Evolutionary conservation across 2,113 vertebrate species (phyloP).

Genomic region (Arothron firmamentum): DNA sequence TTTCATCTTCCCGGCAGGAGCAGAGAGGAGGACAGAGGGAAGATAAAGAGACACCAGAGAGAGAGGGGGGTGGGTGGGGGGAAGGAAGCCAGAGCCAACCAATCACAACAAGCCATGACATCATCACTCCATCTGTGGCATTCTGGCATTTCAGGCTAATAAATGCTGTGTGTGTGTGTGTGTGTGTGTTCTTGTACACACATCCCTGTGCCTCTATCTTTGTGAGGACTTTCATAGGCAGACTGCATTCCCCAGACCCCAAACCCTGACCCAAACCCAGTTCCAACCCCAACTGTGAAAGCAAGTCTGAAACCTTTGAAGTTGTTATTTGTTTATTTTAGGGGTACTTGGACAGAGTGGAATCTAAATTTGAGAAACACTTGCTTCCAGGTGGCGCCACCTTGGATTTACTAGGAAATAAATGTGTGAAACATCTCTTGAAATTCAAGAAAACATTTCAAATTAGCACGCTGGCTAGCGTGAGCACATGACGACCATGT

Average conservation of each 20-base stretch:
- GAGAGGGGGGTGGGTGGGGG: slow-evolving; percentile 23
- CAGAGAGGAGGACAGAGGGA: slow-evolving; percentile 22
- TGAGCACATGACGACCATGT: no score
- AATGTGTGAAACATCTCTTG: no score
- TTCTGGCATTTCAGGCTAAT: slow-evolving; percentile 33
- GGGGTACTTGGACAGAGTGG: no score
- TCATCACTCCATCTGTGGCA: slow-evolving; percentile 59
- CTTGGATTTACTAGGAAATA: no score
- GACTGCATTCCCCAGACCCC: no score
- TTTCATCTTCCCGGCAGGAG: slow-evolving; percentile 70
- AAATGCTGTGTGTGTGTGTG: slow-evolving; percentile 19
- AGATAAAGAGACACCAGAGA: slow-evolving; percentile 20
- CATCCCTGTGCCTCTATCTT: background rate
- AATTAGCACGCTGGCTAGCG: background rate
- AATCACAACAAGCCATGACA: slow-evolving; percentile 63
- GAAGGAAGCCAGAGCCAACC: slow-evolving; percentile 33
- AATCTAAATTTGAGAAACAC: no score
- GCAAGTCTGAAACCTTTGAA: no score
- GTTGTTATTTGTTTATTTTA: no score
- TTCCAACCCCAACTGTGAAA: no score
- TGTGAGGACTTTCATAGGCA: no score
- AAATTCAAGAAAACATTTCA: background rate
- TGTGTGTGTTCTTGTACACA: slow-evolving; percentile 5
- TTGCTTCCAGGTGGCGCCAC: no score
- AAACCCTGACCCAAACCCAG: no score